Evolutionary conservation across 2,888 invertebrate species (phyloP), one percentile per base, ranked within the genome.

Genomic region (Metallyticus violacea): DNA sequence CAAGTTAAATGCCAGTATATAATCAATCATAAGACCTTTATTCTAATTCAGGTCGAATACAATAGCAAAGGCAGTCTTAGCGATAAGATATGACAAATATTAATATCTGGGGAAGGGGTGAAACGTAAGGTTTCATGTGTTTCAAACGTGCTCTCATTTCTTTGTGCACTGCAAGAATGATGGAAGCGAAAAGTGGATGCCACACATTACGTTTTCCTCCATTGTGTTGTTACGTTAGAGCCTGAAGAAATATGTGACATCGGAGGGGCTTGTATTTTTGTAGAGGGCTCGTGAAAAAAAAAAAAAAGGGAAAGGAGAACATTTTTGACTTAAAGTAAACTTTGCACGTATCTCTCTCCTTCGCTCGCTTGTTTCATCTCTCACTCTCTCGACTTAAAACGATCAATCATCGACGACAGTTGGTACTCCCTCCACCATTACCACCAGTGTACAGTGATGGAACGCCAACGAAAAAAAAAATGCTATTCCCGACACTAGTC

Each of bases 371-470:
- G 40, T 22, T 62, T 22, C 40, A 62, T 62, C 40, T 62, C 40
- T 62, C 40, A 62, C 40, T 62, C 22, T 62, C 81, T 81, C 81
- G 81, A 81, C 29, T 81, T 30, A 30, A 81, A 81, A 25, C 81
- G 81, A 81, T 81, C 81, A 81, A 81, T 81, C 81, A 81, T 30
- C 81, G 80, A 81, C 30, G 81, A 30, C 81, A 81, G 81, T 81
- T 81, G 81, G 30, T 40, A 30, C 81, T n/a, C n/a, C 81, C 81
- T 0, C 30, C 81, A 6, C 26, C 79, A 9, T 2, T 25, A 25
- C 26, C 78, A 2, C 79, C 5, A 7, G 7, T 26, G 7, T n/a
- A 26, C 78, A 7, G 26, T 78, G 26, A 29, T 30, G 30, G 40
- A 29, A 25, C 26, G 30, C 30, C 81, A 81, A n/a, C 30, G 30